Evolutionary conservation across 2,888 invertebrate species (phyloP).

Genomic region (Drosophila suboccidentalis): DNA sequence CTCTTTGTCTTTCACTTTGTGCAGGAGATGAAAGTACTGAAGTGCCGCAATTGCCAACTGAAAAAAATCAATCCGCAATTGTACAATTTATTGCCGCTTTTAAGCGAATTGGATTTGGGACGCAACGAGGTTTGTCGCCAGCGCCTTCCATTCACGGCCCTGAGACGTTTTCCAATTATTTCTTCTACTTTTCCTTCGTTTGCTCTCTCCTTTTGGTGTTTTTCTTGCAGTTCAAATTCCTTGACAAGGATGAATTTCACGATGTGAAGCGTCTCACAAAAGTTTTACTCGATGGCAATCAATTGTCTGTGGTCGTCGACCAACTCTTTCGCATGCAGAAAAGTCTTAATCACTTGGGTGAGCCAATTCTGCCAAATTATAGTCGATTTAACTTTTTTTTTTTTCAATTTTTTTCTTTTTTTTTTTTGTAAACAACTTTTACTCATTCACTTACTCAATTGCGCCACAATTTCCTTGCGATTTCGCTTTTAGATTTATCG

Average conservation of each 20-base stretch:
- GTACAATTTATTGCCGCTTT: conserved; percentile 90
- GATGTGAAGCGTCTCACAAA: conserved; percentile 89
- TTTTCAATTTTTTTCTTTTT: too few species aligned
- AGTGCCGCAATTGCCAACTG: conserved; percentile 90
- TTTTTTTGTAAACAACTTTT: not conserved
- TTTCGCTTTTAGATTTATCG: conserved; percentile 86
- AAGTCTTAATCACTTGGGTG: conserved; percentile 85
- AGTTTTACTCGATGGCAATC: conserved; percentile 91
- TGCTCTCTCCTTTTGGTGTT: conserved; percentile 21
- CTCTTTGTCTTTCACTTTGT: conserved; percentile 21
- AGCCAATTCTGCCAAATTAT: conserved; percentile 46
- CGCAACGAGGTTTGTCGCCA: conserved; percentile 87
- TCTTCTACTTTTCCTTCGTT: conserved; percentile 16
- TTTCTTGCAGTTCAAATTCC: conserved; percentile 88
- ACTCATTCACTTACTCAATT: conserved; percentile 24
- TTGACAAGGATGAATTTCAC: conserved; percentile 90
- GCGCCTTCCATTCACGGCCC: not conserved
- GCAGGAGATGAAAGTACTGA: conserved; percentile 90
- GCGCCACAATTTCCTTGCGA: conserved; percentile 9
- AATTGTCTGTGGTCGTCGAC: conserved; percentile 91
- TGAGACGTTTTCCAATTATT: conserved; percentile 64
- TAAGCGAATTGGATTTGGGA: conserved; percentile 91
- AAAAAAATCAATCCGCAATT: conserved; percentile 92
- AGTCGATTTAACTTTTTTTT: conserved; percentile 29
- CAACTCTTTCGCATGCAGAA: conserved; percentile 88